Evolutionary conservation across 1,140 invertebrate species (phyloP), one percentile per base, ranked within the genome.

Genomic region (Tenebrio molitor): DNA sequence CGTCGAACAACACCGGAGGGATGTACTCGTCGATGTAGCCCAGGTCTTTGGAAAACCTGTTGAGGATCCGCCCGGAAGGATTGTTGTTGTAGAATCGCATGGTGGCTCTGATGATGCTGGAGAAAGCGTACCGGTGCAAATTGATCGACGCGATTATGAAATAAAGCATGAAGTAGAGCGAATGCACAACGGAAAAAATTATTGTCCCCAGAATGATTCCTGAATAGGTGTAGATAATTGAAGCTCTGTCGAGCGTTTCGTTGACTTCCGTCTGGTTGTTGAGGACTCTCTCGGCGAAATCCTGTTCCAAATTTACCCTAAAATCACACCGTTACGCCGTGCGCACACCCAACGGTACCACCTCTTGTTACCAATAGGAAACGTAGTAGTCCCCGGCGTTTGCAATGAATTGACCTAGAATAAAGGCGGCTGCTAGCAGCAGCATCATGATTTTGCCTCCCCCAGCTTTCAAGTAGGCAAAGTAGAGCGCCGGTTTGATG

Each of bases 341-440:
- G n/a, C n/a, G n/a, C n/a, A n/a, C n/a, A n/a, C n/a, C n/a, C n/a
- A n/a, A n/a, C n/a, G n/a, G n/a, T n/a, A n/a, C n/a, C n/a, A n/a
- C n/a, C n/a, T n/a, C n/a, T n/a, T n/a, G 3, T 69, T 75, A 90
- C 91, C 91, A 93, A 74, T 87, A 91, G 1, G 88, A 87, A 0
- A 92, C 82, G 81, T 89, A 90, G 78, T 90, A 91, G 77, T 93
- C 91, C 3, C 86, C 86, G 10, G 86, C 87, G 72, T 90, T 92
- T 23, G 86, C 89, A 36, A 88, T 78, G 15, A 87, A 80, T 83
- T 93, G 91, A 17, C 89, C 86, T 0, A 87, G 72, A 12, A 88
- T 65, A 41, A 88, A 89, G 0, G 89, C 76, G 1, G 86, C n/a
- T 3, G 85, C 15, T 78, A 91, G 84, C 8, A 86, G 63, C 5